Evolutionary conservation across 2,888 invertebrate species (phyloP).

Genomic region (Stenurella melanura): DNA sequence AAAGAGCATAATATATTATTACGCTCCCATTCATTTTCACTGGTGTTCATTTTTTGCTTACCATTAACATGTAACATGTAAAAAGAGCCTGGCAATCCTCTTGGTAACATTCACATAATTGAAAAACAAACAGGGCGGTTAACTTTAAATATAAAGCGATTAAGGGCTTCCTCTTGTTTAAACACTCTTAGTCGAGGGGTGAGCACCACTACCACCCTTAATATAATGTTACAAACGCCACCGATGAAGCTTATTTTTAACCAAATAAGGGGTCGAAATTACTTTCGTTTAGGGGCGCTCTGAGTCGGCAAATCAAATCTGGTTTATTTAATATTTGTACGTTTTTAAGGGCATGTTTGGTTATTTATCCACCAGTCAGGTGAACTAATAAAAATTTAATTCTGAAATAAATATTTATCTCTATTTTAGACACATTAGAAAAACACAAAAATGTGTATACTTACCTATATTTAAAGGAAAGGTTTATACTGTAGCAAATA

Average conservation of each 20-base stretch:
- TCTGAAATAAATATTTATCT: slow-evolving; percentile 26
- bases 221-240: slow-evolving; percentile 66
- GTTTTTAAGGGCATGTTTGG: slow-evolving; percentile 28
- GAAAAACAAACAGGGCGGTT: slow-evolving; percentile 69
- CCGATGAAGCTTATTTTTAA: slow-evolving; percentile 50
- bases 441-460: background rate
- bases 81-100: slow-evolving; percentile 41
- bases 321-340: slow-evolving; percentile 35
- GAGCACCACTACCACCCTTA: slow-evolving; percentile 58
- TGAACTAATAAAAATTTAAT: slow-evolving; percentile 51
- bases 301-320: slow-evolving; percentile 31
- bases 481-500: background rate
- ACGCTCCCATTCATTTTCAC: background rate
- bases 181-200: slow-evolving; percentile 61
- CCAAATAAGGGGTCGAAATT: slow-evolving; percentile 35
- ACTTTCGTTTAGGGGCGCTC: slow-evolving; percentile 41
- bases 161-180: slow-evolving; percentile 66
- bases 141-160: slow-evolving; percentile 68
- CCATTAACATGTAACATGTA: background rate
- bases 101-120: slow-evolving; percentile 64
- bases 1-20: no score
- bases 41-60: background rate
- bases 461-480: background rate
- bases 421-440: slow-evolving; percentile 3
- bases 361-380: slow-evolving; percentile 50